Evolutionary conservation across 2,888 invertebrate species (phyloP).

Genomic region (Coelopa pilipes): DNA sequence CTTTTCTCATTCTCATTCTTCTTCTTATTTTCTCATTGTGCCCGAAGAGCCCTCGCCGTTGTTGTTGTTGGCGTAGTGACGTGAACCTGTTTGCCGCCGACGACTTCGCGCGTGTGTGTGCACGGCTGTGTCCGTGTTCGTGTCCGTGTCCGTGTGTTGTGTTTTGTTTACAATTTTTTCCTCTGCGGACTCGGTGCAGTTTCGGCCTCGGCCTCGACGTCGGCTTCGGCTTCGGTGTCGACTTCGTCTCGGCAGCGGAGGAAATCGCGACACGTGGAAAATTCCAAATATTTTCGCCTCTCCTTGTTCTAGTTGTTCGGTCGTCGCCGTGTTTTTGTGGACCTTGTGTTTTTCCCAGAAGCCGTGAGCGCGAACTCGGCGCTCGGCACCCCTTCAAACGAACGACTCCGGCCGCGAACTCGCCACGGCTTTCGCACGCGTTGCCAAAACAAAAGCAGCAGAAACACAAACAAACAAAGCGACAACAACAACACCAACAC

Average conservation of each 20-base stretch:
- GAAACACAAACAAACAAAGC: constrained; percentile 12
- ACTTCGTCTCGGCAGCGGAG: not conserved
- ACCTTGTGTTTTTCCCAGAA: not conserved
- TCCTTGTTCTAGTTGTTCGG: not conserved
- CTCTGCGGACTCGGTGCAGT: not conserved
- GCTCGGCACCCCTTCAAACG: not conserved
- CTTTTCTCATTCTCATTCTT: not conserved
- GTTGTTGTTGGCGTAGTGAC: constrained; percentile 16
- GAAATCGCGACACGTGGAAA: constrained; percentile 17
- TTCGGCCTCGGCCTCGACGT: not conserved
- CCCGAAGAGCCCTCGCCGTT: not conserved
- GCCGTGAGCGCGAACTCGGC: too few species aligned
- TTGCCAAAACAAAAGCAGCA: constrained; percentile 12
- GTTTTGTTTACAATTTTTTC: constrained; percentile 29
- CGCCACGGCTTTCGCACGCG: constrained; percentile 15
- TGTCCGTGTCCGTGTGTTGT: constrained; percentile 15
- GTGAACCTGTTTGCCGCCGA: constrained; percentile 28
- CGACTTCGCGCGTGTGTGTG: too few species aligned
- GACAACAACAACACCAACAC: not conserved
- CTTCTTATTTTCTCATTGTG: not conserved
- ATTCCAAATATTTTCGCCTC: not conserved
- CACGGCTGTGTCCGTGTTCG: too few species aligned
- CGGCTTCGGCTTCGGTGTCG: not conserved
- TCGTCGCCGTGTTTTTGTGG: not conserved
- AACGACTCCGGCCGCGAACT: constrained; percentile 39